Base-by-base conservation (phyloP, 2,888 invertebrate genomes). In the Hipparchia sbordonii region DNA sequence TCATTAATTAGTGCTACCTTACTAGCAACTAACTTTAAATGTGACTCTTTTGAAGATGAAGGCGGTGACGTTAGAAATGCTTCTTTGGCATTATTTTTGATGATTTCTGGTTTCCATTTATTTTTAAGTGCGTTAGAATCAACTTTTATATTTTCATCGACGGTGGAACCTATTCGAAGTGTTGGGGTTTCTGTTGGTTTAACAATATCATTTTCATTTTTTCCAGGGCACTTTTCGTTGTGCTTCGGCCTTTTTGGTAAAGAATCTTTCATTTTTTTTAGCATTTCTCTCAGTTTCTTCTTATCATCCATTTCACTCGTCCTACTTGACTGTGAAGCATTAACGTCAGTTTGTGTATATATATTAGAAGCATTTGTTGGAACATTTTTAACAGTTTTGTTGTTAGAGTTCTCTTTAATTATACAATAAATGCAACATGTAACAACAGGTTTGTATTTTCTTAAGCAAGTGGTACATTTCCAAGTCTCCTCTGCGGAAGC, bases 181-280 rank as follows among this genome's bases (percentile, higher is more conserved):
- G 92, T 93, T 39, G 92, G 87, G 12, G 87, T 85, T 82, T 93
- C 93, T 48, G 82, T 82, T 51, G 65, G 56, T 74, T 65, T 74
- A 70, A 67, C 78, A 70, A 76, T 76, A 70, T 48, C 74, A 48
- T 74, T 76, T 71, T 77, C 80, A 48, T 48, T 73, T 67, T 75
- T 74, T 13, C 23, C 56, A 67, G 71, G 12, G 13, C 33, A 65
- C 23, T 76, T 74, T 60, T 76, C 77, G 45, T 74, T 74, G 52
- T 89, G 86, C 77, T 94, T 95, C 45, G 94, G 84, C 78, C 95
- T 94, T 82, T 95, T 95, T 0, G 96, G 96, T 74, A 97, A 87
- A 10, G 96, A 96, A 85, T 96, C 95, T 87, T 96, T 96, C 96
- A 96, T 96, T 91, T 96, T 96, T 81, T 96, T 96, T 76, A 96